A percentile compares a stretch with the other conserved stretches of the same genome.
Evolutionary conservation across 2,888 invertebrate species (phyloP).

Genomic region (Trachelus tabidus): DNA sequence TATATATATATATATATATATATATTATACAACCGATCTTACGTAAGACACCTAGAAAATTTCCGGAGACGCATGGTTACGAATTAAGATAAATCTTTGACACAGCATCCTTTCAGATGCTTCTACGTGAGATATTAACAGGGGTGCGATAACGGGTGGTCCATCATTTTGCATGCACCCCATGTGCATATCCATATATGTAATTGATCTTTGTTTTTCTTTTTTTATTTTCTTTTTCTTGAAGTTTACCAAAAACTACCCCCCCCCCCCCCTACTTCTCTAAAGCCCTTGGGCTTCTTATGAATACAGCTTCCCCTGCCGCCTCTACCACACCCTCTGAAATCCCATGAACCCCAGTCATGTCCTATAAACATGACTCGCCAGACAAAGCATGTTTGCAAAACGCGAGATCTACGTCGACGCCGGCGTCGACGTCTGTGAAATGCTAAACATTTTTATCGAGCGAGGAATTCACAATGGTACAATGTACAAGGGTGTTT

Average conservation of each 20-base stretch:
- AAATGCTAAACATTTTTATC: too few relatives aligned
- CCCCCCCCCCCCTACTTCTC: not conserved
- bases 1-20: not conserved
- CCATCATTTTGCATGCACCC: not conserved
- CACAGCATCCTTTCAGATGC: not conserved
- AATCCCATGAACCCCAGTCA: slow-evolving; percentile 41
- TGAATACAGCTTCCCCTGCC: slow-evolving; percentile 3
- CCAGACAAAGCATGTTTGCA: slow-evolving; percentile 21
- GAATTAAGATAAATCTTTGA: not conserved
- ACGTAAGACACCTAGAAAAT: not conserved
- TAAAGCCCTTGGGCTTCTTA: not conserved
- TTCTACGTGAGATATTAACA: not conserved
- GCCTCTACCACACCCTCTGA: not conserved
- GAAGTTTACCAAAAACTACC: not conserved
- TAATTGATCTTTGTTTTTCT: not conserved
- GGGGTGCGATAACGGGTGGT: not conserved
- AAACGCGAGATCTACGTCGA: slow-evolving; percentile 24
- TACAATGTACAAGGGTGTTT: not conserved
- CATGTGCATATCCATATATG: not conserved
- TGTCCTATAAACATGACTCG: slow-evolving; percentile 30
- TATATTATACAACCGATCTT: not conserved
- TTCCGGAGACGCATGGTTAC: not conserved
- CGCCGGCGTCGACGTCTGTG: not conserved
- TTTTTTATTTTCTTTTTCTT: too few relatives aligned
- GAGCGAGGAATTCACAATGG: not conserved